These are phyloP conservation scores for Jaculus jaculus DNA, from an alignment of 2,113 vertebrate genomes.

Conservation along the genomic window DNA sequence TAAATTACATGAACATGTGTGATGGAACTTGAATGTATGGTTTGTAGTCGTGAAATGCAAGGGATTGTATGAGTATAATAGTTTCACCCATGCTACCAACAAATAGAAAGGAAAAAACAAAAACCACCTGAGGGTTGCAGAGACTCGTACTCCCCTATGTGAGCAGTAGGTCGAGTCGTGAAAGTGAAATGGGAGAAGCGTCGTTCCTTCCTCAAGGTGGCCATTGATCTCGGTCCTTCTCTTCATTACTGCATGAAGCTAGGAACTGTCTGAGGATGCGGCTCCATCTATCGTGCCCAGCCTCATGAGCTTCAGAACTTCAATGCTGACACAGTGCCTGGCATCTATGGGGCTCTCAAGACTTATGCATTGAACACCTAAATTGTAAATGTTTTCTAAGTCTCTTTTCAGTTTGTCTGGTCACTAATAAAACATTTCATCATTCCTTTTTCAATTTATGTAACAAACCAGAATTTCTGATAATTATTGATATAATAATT, in stretches of 20 bases:
- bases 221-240: background rate
- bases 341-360: background rate
- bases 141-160: accelerated
- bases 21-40: slow-evolving; percentile 7
- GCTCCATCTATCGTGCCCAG: background rate
- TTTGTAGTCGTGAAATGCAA: background rate
- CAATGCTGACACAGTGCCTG: background rate
- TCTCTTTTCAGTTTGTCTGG: slow-evolving; percentile 15
- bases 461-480: background rate
- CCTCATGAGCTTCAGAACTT: background rate
- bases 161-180: accelerated
- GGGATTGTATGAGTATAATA: background rate
- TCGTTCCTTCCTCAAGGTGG: background rate
- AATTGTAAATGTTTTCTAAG: slow-evolving; percentile 51
- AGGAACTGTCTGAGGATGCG: background rate
- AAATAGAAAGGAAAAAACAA: background rate
- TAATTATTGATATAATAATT: background rate
- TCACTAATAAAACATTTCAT: slow-evolving; percentile 11
- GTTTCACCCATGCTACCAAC: background rate
- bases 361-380: background rate
- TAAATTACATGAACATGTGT: background rate
- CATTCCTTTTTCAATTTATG: slow-evolving; percentile 10
- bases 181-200: background rate
- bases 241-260: background rate
- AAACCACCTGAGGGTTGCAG: background rate